phyloP scores from a whole-genome alignment of 2,113 vertebrate genomes.

The Corythaixoides concolor region DNA sequence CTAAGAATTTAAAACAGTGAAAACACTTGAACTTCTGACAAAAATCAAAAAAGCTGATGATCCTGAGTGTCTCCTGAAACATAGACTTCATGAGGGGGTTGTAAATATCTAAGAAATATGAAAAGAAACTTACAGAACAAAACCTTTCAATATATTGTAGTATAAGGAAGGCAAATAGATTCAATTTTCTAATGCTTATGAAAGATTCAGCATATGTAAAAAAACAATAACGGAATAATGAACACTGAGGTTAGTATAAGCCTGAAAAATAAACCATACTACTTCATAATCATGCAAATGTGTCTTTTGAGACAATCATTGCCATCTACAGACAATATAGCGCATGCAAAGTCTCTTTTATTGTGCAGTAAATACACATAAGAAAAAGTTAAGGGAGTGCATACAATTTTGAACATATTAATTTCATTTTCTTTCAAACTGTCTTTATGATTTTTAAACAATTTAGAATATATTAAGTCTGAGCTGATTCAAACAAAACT shows the following conservation, averaged over 20 bases:
- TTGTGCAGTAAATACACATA: slow-evolving; percentile 71
- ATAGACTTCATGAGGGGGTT: neutral
- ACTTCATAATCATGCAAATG: slow-evolving; percentile 41
- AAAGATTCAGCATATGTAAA: neutral
- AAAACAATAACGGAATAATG: neutral
- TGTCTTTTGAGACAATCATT: slow-evolving; percentile 62
- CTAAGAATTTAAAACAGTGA: neutral
- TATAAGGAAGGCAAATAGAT: neutral
- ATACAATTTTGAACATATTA: slow-evolving; percentile 59
- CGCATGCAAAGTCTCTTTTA: slow-evolving; percentile 76
- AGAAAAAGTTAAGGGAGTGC: slow-evolving; percentile 48
- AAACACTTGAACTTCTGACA: neutral
- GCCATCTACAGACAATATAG: slow-evolving; percentile 71
- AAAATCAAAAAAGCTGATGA: neutral
- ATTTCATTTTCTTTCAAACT: slow-evolving; percentile 39
- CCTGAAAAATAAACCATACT: slow-evolving; percentile 29
- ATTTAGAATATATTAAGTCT: slow-evolving; percentile 51
- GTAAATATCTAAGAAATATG: neutral
- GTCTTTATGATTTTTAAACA: slow-evolving; percentile 49
- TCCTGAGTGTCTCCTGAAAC: neutral
- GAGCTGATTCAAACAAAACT: slow-evolving; percentile 39
- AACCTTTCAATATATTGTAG: neutral
- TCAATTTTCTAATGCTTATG: neutral
- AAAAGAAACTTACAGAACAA: neutral
- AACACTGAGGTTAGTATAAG: slow-evolving; percentile 24